A percentile compares a stretch with the other conserved stretches of the same genome.
These are phyloP conservation scores for Entelurus aequoreus DNA, from an alignment of 2,113 vertebrate species.

Conservation along the genomic window DNA sequence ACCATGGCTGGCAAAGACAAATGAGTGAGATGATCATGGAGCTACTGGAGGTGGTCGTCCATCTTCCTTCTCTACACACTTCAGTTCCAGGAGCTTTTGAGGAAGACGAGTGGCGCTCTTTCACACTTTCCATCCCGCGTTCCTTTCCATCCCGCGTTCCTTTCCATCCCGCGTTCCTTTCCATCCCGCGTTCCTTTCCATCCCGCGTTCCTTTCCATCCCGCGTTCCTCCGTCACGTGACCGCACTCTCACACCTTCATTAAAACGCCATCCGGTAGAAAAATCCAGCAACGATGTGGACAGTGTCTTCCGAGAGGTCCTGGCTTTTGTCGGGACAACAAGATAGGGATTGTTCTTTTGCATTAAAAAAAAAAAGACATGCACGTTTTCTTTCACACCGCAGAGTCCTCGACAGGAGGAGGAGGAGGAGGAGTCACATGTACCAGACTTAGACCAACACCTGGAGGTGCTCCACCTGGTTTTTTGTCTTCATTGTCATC, in stretches of 20 bases:
- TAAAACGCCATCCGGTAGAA: slow-evolving; percentile 61
- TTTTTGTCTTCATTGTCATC: slow-evolving; percentile 44
- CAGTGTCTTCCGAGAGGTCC: slow-evolving; percentile 52
- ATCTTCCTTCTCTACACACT: slow-evolving; percentile 33
- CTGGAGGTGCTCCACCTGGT: slow-evolving; percentile 31
- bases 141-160: slow-evolving; percentile 24
- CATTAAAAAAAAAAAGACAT: slow-evolving; percentile 70
- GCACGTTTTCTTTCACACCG: slow-evolving; percentile 67
- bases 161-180: slow-evolving; percentile 22
- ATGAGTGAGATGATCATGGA: slow-evolving; percentile 39
- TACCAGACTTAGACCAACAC: slow-evolving; percentile 64
- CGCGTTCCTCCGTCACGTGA: slow-evolving; percentile 16
- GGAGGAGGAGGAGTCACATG: slow-evolving; percentile 57
- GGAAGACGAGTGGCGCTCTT: slow-evolving; percentile 86
- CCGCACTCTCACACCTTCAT: slow-evolving; percentile 7
- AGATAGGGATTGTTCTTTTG: slow-evolving; percentile 60
- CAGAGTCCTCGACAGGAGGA: slow-evolving; percentile 58
- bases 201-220: slow-evolving; percentile 22
- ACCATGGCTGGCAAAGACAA: slow-evolving; percentile 66
- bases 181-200: slow-evolving; percentile 19
- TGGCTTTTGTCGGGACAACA: slow-evolving; percentile 11
- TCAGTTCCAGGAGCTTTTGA: slow-evolving; percentile 68
- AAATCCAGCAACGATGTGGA: slow-evolving; percentile 61
- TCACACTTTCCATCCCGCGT: slow-evolving; percentile 12
- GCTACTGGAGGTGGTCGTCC: slow-evolving; percentile 64